These are phyloP conservation scores for Bubo scandiacus DNA, from an alignment of 2,113 vertebrate genomes.

Conservation along the genomic window DNA sequence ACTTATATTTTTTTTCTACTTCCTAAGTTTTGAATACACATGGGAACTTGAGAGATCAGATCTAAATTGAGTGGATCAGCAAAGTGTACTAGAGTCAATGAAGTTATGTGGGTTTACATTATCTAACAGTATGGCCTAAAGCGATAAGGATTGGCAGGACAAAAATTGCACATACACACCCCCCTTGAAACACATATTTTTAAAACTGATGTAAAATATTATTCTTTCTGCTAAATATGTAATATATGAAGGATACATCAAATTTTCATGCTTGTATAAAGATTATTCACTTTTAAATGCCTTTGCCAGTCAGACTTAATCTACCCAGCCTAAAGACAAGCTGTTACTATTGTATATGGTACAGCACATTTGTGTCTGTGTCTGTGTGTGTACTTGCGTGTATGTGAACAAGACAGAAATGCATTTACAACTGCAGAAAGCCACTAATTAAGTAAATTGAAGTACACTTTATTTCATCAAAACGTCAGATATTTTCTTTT, in stretches of 20 bases:
- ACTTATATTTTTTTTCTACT: neutral
- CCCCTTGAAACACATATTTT: neutral
- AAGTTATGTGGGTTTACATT: neutral
- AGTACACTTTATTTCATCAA: constrained; percentile 10
- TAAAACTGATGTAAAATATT: neutral
- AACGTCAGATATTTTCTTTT: constrained; percentile 62
- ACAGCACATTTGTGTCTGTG: neutral
- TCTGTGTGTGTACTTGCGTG: neutral
- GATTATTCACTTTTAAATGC: neutral
- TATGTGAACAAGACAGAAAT: constrained; percentile 16
- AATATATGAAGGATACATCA: neutral
- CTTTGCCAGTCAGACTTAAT: constrained; percentile 14
- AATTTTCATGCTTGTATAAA: neutral
- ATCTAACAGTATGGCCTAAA: neutral
- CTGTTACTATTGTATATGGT: neutral
- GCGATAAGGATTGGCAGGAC: neutral
- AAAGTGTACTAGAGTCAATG: neutral
- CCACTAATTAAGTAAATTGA: constrained; percentile 56
- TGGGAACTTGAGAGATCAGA: neutral
- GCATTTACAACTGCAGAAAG: constrained; percentile 23
- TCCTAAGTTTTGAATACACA: neutral
- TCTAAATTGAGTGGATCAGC: constrained; percentile 19
- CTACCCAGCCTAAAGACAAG: constrained; percentile 5
- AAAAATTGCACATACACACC: neutral
- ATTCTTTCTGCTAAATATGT: constrained; percentile 10